phyloP scores from a whole-genome alignment of 2,888 invertebrate genomes.

The Euzophera pinguis region DNA sequence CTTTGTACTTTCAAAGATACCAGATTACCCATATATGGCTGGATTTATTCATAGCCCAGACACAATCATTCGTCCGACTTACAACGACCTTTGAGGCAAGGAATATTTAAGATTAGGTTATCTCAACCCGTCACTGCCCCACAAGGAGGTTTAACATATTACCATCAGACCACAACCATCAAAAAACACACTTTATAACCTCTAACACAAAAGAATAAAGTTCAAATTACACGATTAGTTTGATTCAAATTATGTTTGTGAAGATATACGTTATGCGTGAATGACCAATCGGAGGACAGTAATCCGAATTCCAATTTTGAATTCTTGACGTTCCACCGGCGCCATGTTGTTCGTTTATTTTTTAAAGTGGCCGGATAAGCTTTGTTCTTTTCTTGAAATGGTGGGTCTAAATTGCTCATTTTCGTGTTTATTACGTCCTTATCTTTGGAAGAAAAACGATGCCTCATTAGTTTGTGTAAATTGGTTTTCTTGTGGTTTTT shows the following conservation, averaged over 20 bases:
- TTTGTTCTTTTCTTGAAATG: conserved; percentile 25
- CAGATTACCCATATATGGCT: conserved; percentile 1
- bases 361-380: conserved; percentile 23
- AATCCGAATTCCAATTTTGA: conserved; percentile 49
- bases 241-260: conserved; percentile 21
- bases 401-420: conserved; percentile 9
- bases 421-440: conserved; percentile 5
- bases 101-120: conserved; percentile 56
- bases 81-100: conserved; percentile 38
- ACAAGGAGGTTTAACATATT: conserved; percentile 41
- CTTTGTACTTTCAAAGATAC: conserved; percentile 8
- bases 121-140: conserved; percentile 44
- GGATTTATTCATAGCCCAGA: conserved; percentile 7
- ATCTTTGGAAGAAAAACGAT: conserved; percentile 6
- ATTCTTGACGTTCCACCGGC: conserved; percentile 51
- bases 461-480: conserved; percentile 4
- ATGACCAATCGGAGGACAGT: conserved; percentile 48
- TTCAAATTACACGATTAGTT: not conserved
- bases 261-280: conserved; percentile 39
- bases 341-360: conserved; percentile 41
- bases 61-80: conserved; percentile 3
- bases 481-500: conserved; percentile 3
- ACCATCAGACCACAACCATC: conserved; percentile 33
- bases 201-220: conserved; percentile 4
- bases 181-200: conserved; percentile 3